These are phyloP conservation scores for Heteractis magnifica DNA, from an alignment of 92 coral and sea anemone species.

Conservation along the genomic window DNA sequence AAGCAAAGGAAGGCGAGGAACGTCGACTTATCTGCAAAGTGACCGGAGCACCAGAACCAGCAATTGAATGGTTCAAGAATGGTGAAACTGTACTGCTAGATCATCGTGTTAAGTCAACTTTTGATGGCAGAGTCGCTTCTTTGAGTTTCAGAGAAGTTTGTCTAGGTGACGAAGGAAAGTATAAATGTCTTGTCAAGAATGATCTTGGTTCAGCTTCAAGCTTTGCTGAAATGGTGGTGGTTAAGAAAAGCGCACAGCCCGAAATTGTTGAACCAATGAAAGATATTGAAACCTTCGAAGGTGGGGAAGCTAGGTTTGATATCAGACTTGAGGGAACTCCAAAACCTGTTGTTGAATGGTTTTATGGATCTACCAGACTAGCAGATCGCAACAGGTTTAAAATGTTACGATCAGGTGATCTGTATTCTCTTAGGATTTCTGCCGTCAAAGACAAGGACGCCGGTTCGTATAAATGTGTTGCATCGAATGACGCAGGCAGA, in stretches of 20 bases:
- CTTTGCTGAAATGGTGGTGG: conserved; percentile 59
- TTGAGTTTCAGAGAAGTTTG: conserved; percentile 41
- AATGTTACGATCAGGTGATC: conserved; percentile 51
- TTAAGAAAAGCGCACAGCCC: conserved; percentile 52
- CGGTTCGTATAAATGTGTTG: conserved; percentile 71
- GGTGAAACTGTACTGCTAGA: conserved; percentile 40
- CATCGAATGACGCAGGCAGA: conserved; percentile 64
- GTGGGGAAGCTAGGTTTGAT: conserved; percentile 66
- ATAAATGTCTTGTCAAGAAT: conserved; percentile 62
- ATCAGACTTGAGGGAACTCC: conserved; percentile 79
- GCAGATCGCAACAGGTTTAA: conserved; percentile 44
- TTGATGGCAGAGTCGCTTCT: conserved; percentile 60
- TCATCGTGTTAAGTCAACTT: conserved; percentile 38
- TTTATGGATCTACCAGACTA: conserved; percentile 49
- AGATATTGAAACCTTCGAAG: conserved; percentile 53
- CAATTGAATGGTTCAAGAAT: conserved; percentile 76
- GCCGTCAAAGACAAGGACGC: conserved; percentile 54
- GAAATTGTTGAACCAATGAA: conserved; percentile 53
- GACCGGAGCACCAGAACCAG: conserved; percentile 70
- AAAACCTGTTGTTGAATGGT: conserved; percentile 68
- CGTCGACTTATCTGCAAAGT: conserved; percentile 61
- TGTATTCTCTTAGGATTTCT: conserved; percentile 47
- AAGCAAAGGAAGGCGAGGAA: conserved; percentile 60
- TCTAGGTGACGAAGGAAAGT: conserved; percentile 59
- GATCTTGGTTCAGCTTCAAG: conserved; percentile 69